Evolutionary conservation across 1,140 invertebrate genomes (phyloP).

Genomic region (Drosophila tsacasi): DNA sequence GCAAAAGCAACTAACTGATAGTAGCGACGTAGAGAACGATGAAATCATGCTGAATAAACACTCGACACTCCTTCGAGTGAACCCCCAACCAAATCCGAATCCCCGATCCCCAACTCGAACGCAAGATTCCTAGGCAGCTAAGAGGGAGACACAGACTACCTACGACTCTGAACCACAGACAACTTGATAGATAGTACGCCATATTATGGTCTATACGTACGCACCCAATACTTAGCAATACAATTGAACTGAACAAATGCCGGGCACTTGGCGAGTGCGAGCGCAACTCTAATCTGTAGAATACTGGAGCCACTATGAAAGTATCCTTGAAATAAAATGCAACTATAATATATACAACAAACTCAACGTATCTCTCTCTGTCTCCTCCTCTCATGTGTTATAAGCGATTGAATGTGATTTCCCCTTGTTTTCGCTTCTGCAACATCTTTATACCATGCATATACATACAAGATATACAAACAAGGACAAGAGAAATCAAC

Average conservation of each 20-base stretch:
- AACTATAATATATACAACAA: conserved; percentile 25
- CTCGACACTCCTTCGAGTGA: conserved; percentile 41
- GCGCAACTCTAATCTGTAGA: conserved; percentile 54
- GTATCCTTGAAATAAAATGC: conserved; percentile 52
- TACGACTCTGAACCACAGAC: conserved; percentile 22
- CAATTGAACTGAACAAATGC: conserved; percentile 68
- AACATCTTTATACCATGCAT: conserved; percentile 75
- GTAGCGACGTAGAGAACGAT: conserved; percentile 43
- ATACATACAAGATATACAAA: conserved; percentile 66
- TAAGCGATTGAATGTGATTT: conserved; percentile 69
- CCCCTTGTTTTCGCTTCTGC: conserved; percentile 70
- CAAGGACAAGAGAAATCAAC: conserved; percentile 58
- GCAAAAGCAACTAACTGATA: conserved; percentile 39
- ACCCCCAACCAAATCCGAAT: conserved; percentile 1
- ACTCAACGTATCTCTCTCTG: neutral
- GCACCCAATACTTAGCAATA: conserved; percentile 59
- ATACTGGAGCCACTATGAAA: conserved; percentile 51
- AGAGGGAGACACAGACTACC: conserved; percentile 17
- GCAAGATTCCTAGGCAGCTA: conserved; percentile 31
- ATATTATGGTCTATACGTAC: conserved; percentile 44
- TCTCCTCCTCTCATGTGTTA: conserved; percentile 32
- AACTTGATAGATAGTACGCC: conserved; percentile 30
- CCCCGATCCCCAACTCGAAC: conserved; percentile 10
- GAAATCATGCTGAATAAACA: conserved; percentile 69
- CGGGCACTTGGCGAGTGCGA: conserved; percentile 22